Evolutionary conservation across 2,888 invertebrate species (phyloP).

Genomic region (Pimpla rufipes): DNA sequence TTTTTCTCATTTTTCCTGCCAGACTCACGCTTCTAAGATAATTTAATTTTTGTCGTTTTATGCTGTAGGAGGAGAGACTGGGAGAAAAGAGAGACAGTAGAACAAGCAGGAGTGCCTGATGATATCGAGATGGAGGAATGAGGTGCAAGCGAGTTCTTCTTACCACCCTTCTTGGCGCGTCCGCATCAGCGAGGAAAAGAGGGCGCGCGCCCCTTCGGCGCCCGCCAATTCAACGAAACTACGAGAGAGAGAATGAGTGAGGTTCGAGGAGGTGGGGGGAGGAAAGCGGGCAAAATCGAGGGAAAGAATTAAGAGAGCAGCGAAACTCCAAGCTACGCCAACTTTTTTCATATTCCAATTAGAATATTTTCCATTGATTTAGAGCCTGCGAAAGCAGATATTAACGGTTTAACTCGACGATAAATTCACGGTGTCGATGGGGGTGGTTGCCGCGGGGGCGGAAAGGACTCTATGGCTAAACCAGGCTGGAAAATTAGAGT

Average conservation of each 20-base stretch:
- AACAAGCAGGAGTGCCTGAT: constrained; percentile 27
- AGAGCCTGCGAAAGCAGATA: constrained; percentile 82
- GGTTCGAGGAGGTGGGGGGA: constrained; percentile 40
- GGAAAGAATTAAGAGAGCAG: constrained; percentile 64
- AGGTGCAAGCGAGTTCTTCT: constrained; percentile 43
- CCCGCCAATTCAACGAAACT: constrained; percentile 43
- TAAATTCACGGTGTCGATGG: constrained; percentile 84
- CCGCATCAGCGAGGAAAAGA: constrained; percentile 20
- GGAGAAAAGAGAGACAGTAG: constrained; percentile 1
- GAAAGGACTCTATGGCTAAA: constrained; percentile 44
- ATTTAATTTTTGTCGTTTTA: constrained; percentile 80
- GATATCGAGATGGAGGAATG: constrained; percentile 27
- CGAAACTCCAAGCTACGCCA: constrained; percentile 74
- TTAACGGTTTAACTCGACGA: constrained; percentile 84
- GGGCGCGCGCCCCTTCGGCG: constrained; percentile 58
- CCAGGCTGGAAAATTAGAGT: constrained; percentile 30
- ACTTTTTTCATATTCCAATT: constrained; percentile 86
- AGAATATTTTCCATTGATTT: constrained; percentile 85
- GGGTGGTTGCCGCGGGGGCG: constrained; percentile 58
- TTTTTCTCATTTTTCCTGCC: constrained; percentile 77
- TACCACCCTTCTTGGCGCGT: constrained; percentile 53
- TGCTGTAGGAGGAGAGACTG: constrained; percentile 8
- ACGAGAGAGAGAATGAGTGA: constrained; percentile 15
- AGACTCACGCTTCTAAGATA: constrained; percentile 72
- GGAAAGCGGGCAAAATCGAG: constrained; percentile 25